These are phyloP conservation scores for Hemitrygon akajei DNA, from an alignment of 2,797 vertebrate genomes.

Conservation along the genomic window DNA sequence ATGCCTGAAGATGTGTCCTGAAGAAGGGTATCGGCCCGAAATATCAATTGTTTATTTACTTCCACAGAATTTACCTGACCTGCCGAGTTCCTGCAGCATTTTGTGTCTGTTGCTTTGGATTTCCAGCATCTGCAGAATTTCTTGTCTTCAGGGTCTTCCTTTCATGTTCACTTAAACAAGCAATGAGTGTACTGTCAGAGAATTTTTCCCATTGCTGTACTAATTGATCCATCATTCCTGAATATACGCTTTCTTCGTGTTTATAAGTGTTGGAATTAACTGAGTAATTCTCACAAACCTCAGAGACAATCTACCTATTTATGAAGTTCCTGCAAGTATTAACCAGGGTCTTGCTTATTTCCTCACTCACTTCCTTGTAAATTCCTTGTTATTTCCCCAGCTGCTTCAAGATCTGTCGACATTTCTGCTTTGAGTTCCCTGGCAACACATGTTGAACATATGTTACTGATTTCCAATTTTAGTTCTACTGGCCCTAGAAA, in stretches of 20 bases:
- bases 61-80: too few relatives aligned
- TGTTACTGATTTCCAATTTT: constrained; percentile 12
- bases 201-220: not conserved
- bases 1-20: too few relatives aligned
- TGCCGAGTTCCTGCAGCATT: too few relatives aligned
- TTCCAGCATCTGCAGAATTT: too few relatives aligned
- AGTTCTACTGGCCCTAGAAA: constrained; percentile 12
- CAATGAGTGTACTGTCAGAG: not conserved
- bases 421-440: not conserved
- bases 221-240: not conserved
- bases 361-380: constrained; percentile 32
- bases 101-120: too few relatives aligned
- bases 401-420: constrained; percentile 3
- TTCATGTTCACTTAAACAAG: not conserved
- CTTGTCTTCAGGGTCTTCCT: not conserved
- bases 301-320: constrained; percentile 6
- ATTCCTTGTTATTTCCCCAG: not conserved
- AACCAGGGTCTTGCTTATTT: constrained; percentile 34
- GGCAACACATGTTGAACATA: constrained; percentile 23
- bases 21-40: too few relatives aligned
- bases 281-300: not conserved
- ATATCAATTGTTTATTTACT: too few relatives aligned
- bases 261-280: not conserved
- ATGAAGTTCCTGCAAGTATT: constrained; percentile 21
- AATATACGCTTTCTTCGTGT: not conserved